Evolutionary conservation across 1,140 invertebrate species (phyloP).

Genomic region (Nasonia giraulti): DNA sequence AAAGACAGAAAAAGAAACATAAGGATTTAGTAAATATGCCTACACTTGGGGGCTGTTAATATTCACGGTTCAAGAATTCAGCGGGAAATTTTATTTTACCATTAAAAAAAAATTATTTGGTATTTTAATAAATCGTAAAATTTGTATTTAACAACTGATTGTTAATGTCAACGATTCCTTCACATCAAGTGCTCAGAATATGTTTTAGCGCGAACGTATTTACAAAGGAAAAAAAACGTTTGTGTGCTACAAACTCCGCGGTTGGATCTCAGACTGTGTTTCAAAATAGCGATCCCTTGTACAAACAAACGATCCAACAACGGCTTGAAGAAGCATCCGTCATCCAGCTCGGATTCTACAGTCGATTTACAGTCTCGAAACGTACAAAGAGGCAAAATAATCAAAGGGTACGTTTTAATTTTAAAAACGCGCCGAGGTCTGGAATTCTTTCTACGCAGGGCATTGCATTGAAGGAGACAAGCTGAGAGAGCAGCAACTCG

Average conservation of each 20-base stretch:
- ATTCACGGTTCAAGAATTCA: neutral
- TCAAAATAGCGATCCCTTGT: conserved; percentile 25
- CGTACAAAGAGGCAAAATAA: conserved; percentile 12
- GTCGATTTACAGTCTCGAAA: neutral
- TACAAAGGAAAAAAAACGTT: neutral
- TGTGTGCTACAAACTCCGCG: neutral
- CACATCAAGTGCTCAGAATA: neutral
- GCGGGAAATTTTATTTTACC: too few relatives aligned
- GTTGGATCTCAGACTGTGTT: neutral
- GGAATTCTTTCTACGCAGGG: neutral
- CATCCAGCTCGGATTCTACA: neutral
- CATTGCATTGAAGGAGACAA: neutral
- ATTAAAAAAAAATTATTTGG: too few relatives aligned
- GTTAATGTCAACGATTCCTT: too few relatives aligned
- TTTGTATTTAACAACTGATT: too few relatives aligned
- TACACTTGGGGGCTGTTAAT: neutral
- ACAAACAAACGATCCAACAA: conserved; percentile 6
- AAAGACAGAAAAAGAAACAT: conserved; percentile 38
- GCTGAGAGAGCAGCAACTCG: neutral
- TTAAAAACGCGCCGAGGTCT: neutral
- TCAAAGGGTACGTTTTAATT: conserved; percentile 18
- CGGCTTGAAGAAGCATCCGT: neutral
- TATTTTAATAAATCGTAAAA: too few relatives aligned
- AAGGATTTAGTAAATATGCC: conserved; percentile 7
- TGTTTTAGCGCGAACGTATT: neutral